Conservation (phyloP, 2,888 invertebrate species). For the Dynastes hyllus region DNA sequence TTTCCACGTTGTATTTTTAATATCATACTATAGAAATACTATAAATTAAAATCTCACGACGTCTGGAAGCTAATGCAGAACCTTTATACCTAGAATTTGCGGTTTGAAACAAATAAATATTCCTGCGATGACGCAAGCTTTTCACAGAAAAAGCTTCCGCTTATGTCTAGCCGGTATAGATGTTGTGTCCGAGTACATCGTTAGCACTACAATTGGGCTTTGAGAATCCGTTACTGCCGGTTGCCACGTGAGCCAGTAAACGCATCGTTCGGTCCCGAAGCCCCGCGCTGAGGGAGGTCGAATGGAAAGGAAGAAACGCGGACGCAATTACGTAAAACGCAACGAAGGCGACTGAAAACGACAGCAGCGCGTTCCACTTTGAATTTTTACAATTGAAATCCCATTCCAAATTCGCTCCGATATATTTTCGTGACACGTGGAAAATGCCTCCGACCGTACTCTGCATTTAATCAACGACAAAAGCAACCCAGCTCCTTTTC, state of each 20-base stretch:
- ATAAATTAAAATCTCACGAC: too few species aligned
- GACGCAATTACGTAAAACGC: conserved; percentile 47
- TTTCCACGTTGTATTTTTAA: too few species aligned
- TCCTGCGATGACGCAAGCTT: too few species aligned
- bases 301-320: conserved; percentile 32
- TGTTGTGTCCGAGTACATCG: not conserved
- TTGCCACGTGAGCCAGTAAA: conserved; percentile 31
- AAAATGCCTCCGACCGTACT: conserved; percentile 32
- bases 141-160: too few species aligned
- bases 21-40: too few species aligned
- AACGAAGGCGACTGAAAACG: conserved; percentile 39
- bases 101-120: too few species aligned
- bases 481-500: conserved; percentile 1
- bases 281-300: not conserved
- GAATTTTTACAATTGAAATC: conserved; percentile 48
- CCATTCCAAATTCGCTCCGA: conserved; percentile 37
- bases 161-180: not conserved
- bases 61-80: too few species aligned
- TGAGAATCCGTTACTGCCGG: conserved; percentile 1
- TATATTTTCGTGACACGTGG: conserved; percentile 46
- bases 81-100: too few species aligned
- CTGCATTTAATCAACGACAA: conserved; percentile 35
- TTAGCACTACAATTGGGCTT: not conserved
- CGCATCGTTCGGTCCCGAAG: not conserved
- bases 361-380: conserved; percentile 42